phyloP scores from a whole-genome alignment of 2,797 vertebrate species.

The Margarornis squamiger region DNA sequence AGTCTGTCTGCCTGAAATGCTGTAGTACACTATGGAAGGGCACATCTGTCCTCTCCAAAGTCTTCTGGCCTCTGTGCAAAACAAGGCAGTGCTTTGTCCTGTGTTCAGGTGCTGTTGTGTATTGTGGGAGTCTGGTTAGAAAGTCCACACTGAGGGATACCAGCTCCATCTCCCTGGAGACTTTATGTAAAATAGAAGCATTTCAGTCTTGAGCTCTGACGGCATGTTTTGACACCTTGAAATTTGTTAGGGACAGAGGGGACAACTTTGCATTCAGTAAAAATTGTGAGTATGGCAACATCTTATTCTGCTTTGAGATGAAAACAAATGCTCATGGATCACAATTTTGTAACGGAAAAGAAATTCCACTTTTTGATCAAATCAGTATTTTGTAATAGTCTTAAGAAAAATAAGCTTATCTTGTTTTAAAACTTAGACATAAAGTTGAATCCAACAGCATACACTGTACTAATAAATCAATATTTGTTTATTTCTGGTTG shows the following conservation, averaged over 20 bases:
- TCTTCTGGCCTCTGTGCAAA: neutral
- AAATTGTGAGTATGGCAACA: neutral
- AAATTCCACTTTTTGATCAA: neutral
- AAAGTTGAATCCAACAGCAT: neutral
- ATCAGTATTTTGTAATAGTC: neutral
- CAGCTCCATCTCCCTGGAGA: neutral
- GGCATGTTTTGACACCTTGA: neutral
- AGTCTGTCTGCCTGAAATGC: neutral
- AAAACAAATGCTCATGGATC: neutral
- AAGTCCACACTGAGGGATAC: neutral
- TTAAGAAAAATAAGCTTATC: neutral
- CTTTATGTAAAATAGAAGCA: accelerated
- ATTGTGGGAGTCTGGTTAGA: too few species aligned
- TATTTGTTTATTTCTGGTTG: neutral
- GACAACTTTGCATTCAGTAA: neutral
- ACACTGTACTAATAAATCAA: neutral
- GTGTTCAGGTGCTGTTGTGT: accelerated
- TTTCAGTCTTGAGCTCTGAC: neutral
- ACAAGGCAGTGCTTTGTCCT: neutral
- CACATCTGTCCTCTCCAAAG: accelerated
- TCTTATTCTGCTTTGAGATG: neutral
- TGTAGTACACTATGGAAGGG: neutral
- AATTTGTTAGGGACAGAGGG: neutral
- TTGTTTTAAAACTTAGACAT: neutral
- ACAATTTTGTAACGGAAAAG: neutral